Conservation (phyloP, 2,797 vertebrate species). For the Cygnus olor region DNA sequence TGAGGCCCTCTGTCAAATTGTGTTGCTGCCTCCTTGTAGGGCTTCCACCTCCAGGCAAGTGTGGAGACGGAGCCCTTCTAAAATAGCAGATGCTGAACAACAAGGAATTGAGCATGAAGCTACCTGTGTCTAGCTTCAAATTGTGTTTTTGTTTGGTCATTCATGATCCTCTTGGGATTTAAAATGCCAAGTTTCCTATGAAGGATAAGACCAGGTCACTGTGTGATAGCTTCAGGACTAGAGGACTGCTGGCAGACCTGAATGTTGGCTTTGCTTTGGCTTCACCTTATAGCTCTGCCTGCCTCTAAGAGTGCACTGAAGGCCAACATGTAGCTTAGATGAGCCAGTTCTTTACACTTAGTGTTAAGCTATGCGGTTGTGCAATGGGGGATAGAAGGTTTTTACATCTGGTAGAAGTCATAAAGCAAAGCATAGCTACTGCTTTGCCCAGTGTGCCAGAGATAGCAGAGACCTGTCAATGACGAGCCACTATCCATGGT, state of each 20-base stretch:
- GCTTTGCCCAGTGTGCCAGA: not conserved
- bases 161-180: not conserved
- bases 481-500: not conserved
- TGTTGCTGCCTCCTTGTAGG: not conserved
- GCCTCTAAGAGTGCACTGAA: not conserved
- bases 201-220: not conserved
- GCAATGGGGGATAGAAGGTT: not conserved
- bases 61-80: not conserved
- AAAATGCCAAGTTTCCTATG: not conserved
- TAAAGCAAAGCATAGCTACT: not conserved
- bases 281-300: not conserved
- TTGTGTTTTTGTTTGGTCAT: accelerated
- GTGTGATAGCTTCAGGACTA: not conserved
- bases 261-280: not conserved
- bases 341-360: not conserved
- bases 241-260: not conserved
- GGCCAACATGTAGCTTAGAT: not conserved
- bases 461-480: not conserved
- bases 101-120: accelerated
- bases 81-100: not conserved
- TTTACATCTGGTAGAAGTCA: not conserved
- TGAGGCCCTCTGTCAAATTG: not conserved
- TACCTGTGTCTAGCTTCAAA: not conserved
- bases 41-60: not conserved
- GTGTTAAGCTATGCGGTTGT: not conserved